A percentile compares a stretch with the other conserved stretches of the same genome.
Conservation (phyloP, 2,797 vertebrate species). For the Glyptemys insculpta region DNA sequence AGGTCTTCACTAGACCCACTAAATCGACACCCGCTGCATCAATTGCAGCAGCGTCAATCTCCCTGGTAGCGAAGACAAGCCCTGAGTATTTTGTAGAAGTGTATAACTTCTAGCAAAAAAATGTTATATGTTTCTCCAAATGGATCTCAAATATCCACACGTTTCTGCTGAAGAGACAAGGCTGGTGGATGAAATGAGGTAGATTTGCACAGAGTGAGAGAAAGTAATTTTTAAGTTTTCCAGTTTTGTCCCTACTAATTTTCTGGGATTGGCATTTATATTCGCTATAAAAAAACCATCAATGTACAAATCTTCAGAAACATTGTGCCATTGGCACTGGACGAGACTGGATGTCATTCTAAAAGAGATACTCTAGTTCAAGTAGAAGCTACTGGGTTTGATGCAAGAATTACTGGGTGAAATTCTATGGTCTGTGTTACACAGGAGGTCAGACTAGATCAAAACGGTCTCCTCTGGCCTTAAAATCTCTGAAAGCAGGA, state of each 20-base stretch:
- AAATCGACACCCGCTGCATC: too few relatives aligned
- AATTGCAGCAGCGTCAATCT: too few relatives aligned
- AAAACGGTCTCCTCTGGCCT: not conserved
- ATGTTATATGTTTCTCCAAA: not conserved
- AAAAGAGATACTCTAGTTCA: not conserved
- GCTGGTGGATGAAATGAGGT: not conserved
- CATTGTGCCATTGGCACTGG: not conserved
- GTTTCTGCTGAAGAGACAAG: not conserved
- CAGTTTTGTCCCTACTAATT: not conserved
- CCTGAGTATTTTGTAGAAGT: not conserved
- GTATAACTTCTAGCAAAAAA: not conserved
- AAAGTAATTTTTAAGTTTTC: not conserved
- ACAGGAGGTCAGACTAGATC: not conserved
- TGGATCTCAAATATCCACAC: not conserved
- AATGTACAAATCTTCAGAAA: not conserved
- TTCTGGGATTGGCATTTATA: not conserved
- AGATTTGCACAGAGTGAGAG: not conserved
- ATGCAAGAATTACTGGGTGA: not conserved
- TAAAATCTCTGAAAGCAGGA: not conserved
- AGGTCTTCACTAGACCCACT: too few relatives aligned
- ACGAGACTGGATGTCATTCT: not conserved
- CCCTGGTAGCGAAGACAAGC: too few relatives aligned
- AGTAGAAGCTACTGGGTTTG: not conserved
- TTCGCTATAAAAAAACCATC: not conserved
- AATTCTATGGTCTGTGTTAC: not conserved